Base-by-base conservation (phyloP, 2,888 invertebrate species). In the Atherix ibis region DNA sequence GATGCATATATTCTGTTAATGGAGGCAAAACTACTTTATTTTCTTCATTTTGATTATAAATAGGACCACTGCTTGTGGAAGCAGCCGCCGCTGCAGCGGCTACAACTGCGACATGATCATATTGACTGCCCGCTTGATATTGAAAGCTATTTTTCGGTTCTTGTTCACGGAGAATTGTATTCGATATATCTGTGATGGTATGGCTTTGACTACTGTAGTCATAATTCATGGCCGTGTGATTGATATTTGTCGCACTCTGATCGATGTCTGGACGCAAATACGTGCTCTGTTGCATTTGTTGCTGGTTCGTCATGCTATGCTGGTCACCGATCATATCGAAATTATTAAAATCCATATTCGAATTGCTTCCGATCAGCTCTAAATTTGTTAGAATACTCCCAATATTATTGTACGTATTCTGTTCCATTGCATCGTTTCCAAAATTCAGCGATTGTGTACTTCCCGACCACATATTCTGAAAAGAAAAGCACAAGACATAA, bases 331-430 rank as follows among this genome's bases (percentile, higher is more conserved):
- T 51, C 39, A 59, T 39, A 38, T 60, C 60, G 32, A 58, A 59
- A n/a, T n/a, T n/a, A 43, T 58, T 44, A 29, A 39, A 58, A 42
- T 60, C 59, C 51, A 60, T 47, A n/a, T 56, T 49, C 42, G 54
- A 47, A 35, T 58, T 56, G 45, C 54, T 58, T 30, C 54, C 56
- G 35, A 60, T 56, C 39, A 60, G 53, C 38, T 48, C 47, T 46
- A 60, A 51, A 53, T 60, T 60, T 43, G 60, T 60, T 28, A 60
- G 49, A 48, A 60, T 60, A 46, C 58, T 60, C 32, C 60, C 60
- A 37, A 60, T 60, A 38, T 60, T 60, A 36, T 58, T 60, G 42
- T 60, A 60, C 37, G 40, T 43, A 25, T 29, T 33, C 18, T 19
- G 48, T 27, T 12, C 29, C 36, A 8, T 41, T 34, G 36, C 26